Evolutionary conservation across 2,113 vertebrate species (phyloP).

Genomic region (Protomyctophum bolini): DNA sequence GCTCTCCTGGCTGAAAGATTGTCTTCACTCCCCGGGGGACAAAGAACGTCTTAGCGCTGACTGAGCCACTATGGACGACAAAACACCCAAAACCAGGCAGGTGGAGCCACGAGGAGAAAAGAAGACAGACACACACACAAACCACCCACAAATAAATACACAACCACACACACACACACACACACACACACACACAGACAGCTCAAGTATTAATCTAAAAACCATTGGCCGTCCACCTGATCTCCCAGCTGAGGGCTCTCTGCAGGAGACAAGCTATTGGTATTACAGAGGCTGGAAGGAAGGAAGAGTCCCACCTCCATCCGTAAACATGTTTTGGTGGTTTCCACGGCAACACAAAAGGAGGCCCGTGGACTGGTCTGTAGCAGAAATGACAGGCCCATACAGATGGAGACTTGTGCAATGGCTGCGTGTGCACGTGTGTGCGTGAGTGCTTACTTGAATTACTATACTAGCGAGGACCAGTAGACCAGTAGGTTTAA

Average conservation of each 20-base stretch:
- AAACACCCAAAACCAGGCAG: conserved; percentile 12
- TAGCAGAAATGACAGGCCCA: conserved; percentile 37
- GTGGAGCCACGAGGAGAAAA: conserved; percentile 27
- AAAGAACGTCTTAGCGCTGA: conserved; percentile 6
- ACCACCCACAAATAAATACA: background rate
- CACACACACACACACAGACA: too few species aligned
- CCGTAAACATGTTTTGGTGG: conserved; percentile 67
- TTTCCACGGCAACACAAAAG: conserved; percentile 60
- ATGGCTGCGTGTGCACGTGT: background rate
- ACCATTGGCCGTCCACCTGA: conserved; percentile 13
- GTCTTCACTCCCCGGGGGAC: background rate
- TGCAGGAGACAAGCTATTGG: conserved; percentile 20
- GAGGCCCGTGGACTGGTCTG: conserved; percentile 38
- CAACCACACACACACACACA: conserved; percentile 11
- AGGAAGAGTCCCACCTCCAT: conserved; percentile 48
- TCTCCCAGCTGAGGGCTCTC: conserved; percentile 32
- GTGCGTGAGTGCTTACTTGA: background rate
- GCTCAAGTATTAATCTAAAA: background rate
- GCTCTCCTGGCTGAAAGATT: background rate
- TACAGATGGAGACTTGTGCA: background rate
- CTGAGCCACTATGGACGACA: background rate
- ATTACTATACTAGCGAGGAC: background rate
- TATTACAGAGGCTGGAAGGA: background rate
- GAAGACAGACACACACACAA: conserved; percentile 3
- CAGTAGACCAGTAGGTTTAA: too few species aligned